Percentiles rank a stretch among this genome's conserved stretches.
Evolutionary conservation across 2,888 invertebrate genomes (phyloP).

Genomic region (Agriopis aurantiaria): DNA sequence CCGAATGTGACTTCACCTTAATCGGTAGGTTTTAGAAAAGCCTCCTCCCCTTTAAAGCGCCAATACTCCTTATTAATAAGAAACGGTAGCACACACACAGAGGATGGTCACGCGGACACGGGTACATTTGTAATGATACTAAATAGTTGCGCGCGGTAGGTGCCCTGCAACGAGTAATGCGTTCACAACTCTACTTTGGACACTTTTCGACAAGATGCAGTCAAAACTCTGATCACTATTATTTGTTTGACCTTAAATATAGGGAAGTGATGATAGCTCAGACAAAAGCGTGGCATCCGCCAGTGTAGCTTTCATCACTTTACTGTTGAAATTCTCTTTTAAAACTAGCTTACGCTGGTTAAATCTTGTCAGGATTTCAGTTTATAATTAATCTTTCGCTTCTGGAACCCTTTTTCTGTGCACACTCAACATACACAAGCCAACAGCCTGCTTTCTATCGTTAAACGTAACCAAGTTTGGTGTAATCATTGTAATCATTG

Average conservation of each 20-base stretch:
- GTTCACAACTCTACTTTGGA: slow-evolving; percentile 70
- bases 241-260: neutral
- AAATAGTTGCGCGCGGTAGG: slow-evolving; percentile 85
- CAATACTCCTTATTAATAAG: slow-evolving; percentile 82
- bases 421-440: too few relatives aligned
- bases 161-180: slow-evolving; percentile 79
- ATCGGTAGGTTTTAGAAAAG: slow-evolving; percentile 45
- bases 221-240: slow-evolving; percentile 2
- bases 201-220: slow-evolving; percentile 54
- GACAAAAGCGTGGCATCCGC: too few relatives aligned
- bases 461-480: too few relatives aligned
- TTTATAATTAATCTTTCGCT: too few relatives aligned
- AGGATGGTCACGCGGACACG: slow-evolving; percentile 65
- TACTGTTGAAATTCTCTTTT: too few relatives aligned
- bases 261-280: too few relatives aligned
- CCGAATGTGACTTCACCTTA: slow-evolving; percentile 45
- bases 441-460: too few relatives aligned
- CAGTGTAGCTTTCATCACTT: too few relatives aligned
- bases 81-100: slow-evolving; percentile 78
- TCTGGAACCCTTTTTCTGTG: too few relatives aligned
- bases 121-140: slow-evolving; percentile 84
- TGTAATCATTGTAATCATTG: too few relatives aligned
- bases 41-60: slow-evolving; percentile 56
- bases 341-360: too few relatives aligned
- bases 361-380: too few relatives aligned